phyloP scores from a whole-genome alignment of 2,797 vertebrate genomes.

The Ctenopoma multispine region DNA sequence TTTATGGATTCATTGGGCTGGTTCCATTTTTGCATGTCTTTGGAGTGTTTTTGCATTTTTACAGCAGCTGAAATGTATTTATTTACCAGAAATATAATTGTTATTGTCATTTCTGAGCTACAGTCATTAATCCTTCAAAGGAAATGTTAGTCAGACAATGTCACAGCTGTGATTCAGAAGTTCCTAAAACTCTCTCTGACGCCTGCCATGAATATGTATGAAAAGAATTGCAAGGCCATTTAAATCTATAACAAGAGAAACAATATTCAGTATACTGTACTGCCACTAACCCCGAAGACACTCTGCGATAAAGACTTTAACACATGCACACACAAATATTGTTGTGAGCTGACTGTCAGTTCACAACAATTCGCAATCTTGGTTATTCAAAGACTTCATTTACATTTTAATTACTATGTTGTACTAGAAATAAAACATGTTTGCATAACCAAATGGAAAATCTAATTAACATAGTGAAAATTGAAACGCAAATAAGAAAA shows the following conservation, averaged over 20 bases:
- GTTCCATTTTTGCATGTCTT: no score
- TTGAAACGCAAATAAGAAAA: slow-evolving; percentile 13
- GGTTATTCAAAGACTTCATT: slow-evolving; percentile 60
- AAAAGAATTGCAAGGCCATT: slow-evolving; percentile 16
- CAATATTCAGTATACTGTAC: neutral
- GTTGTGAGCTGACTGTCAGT: slow-evolving; percentile 25
- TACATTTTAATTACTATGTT: slow-evolving; percentile 67
- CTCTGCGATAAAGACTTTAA: slow-evolving; percentile 5
- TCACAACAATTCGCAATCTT: slow-evolving; percentile 1
- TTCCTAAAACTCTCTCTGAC: slow-evolving; percentile 2
- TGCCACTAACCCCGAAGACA: neutral
- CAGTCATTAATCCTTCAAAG: neutral
- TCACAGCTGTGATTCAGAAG: slow-evolving; percentile 5
- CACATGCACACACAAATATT: slow-evolving; percentile 30
- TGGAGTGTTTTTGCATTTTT: no score
- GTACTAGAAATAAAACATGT: slow-evolving; percentile 29
- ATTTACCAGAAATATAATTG: neutral
- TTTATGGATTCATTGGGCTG: no score
- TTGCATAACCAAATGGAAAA: slow-evolving; percentile 41
- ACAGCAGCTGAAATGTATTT: no score
- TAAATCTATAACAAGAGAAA: neutral
- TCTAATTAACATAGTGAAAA: slow-evolving; percentile 14
- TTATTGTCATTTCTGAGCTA: neutral
- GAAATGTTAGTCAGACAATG: neutral
- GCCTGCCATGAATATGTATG: neutral